phyloP scores from a whole-genome alignment of 2,113 vertebrate genomes.

The Dicerorhinus sumatrensis region DNA sequence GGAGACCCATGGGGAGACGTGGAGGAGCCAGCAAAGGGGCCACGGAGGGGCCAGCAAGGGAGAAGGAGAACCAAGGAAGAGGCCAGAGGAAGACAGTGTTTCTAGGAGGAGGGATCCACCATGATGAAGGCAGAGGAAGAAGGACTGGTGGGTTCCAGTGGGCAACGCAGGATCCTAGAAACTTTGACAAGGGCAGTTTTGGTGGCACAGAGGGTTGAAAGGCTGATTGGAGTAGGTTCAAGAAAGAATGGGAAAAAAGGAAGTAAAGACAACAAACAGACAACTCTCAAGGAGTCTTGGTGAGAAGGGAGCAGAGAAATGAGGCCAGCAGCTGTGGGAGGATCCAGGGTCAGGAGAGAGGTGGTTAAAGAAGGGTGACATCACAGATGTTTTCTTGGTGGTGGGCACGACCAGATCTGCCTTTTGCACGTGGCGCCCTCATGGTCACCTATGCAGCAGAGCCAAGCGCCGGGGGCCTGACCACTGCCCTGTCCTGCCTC shows the following conservation, averaged over 20 bases:
- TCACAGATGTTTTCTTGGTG: background rate
- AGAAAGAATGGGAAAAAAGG: background rate
- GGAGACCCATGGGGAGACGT: background rate
- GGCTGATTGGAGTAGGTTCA: too few species aligned
- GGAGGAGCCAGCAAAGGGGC: background rate
- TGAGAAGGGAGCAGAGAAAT: background rate
- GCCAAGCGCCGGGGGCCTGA: background rate
- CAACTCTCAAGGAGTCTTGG: too few species aligned
- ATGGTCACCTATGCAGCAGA: background rate
- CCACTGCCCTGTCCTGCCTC: background rate
- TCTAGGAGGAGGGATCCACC: background rate
- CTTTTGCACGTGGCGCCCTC: background rate
- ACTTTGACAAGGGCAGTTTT: background rate
- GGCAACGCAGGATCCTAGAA: background rate
- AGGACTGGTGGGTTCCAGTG: background rate
- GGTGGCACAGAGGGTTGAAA: background rate
- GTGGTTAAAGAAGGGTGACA: accelerated
- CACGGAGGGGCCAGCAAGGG: background rate
- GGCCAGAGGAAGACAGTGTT: background rate
- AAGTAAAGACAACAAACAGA: too few species aligned
- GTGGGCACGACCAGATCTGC: background rate
- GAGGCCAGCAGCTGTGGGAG: background rate
- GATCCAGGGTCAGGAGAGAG: background rate
- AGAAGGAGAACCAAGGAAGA: background rate
- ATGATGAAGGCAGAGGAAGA: accelerated